phyloP scores from a whole-genome alignment of 2,113 vertebrate genomes.

The Platycercus adscitus region DNA sequence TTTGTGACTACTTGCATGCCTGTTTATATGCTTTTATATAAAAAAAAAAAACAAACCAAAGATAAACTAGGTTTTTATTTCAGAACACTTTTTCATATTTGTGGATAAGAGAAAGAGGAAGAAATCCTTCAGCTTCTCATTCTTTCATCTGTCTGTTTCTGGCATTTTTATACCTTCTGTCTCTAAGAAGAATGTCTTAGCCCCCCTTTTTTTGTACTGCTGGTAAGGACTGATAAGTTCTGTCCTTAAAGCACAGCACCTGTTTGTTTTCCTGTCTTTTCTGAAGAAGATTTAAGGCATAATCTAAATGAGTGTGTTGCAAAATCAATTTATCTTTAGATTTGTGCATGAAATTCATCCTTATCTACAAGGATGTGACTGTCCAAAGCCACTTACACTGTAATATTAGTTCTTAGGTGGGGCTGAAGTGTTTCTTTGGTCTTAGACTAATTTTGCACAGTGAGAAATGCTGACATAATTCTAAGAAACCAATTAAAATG shows the following conservation, averaged over 20 bases:
- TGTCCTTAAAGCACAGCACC: background rate
- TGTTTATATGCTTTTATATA: background rate
- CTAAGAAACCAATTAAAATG: background rate
- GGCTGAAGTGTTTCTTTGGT: background rate
- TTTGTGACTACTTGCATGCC: background rate
- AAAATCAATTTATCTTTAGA: background rate
- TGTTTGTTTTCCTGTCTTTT: background rate
- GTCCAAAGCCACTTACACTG: background rate
- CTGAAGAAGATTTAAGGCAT: background rate
- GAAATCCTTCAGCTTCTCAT: accelerated
- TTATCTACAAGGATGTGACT: background rate
- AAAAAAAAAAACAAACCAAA: background rate
- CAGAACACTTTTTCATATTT: background rate
- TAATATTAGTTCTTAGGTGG: background rate
- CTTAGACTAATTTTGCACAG: background rate
- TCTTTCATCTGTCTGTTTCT: background rate
- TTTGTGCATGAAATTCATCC: background rate
- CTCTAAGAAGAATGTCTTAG: background rate
- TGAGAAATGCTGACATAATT: background rate
- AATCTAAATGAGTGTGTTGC: background rate
- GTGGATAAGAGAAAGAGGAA: background rate
- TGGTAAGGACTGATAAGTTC: background rate
- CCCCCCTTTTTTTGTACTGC: background rate
- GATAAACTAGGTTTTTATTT: background rate
- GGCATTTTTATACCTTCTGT: background rate